phyloP scores from a whole-genome alignment of 2,888 invertebrate genomes.

The Cylindroiulus punctatus region DNA sequence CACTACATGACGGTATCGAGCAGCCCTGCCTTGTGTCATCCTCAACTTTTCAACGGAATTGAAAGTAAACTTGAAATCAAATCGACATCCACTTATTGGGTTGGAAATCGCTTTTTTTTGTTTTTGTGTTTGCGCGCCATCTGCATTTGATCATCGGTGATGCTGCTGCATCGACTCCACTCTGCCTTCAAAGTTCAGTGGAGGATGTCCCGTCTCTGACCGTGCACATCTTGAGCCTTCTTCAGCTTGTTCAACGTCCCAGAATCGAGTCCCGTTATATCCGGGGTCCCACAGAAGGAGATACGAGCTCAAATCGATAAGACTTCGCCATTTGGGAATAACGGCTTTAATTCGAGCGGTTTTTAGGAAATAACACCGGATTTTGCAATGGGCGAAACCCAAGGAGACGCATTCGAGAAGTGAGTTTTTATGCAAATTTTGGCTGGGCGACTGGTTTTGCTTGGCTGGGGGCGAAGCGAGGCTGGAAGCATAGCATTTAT shows the following conservation, averaged over 20 bases:
- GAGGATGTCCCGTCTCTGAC: slow-evolving; percentile 2
- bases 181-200: not conserved
- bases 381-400: not conserved
- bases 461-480: not conserved
- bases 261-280: too few relatives aligned
- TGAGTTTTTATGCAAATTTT: not conserved
- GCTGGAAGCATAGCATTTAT: too few relatives aligned
- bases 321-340: too few relatives aligned
- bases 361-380: not conserved
- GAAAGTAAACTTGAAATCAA: not conserved
- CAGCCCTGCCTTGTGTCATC: not conserved
- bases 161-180: not conserved
- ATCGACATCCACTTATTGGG: slow-evolving; percentile 19
- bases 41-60: slow-evolving; percentile 1
- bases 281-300: too few relatives aligned
- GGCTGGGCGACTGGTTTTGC: not conserved
- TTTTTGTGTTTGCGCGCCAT: slow-evolving; percentile 26
- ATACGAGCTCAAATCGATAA: too few relatives aligned
- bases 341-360: not conserved
- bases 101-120: not conserved
- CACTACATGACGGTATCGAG: not conserved
- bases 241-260: too few relatives aligned
- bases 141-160: slow-evolving; percentile 10
- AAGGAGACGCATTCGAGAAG: not conserved
- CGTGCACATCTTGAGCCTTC: not conserved